Evolutionary conservation across 2,113 vertebrate species (phyloP).

Genomic region (Malurus alboscapulatus): DNA sequence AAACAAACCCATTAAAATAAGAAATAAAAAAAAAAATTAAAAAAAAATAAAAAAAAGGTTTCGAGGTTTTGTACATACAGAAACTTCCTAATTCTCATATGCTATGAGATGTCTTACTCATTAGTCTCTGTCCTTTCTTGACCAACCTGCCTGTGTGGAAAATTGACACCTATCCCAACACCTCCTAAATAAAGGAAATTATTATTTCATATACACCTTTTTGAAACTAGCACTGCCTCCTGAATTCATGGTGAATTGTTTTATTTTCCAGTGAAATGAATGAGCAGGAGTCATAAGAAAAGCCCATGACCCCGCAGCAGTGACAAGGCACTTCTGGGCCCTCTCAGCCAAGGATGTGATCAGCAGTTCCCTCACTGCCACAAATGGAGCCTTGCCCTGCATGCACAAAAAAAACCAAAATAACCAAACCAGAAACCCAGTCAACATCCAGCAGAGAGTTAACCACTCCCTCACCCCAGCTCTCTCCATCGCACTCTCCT

Average conservation of each 20-base stretch:
- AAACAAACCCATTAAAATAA: neutral
- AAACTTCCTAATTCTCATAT: neutral
- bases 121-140: neutral
- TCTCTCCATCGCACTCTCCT: neutral
- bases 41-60: neutral
- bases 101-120: neutral
- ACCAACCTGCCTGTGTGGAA: neutral
- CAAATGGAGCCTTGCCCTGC: neutral
- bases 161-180: neutral
- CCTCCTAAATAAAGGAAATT: neutral
- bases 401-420: neutral
- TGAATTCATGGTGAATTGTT: neutral
- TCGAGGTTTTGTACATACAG: neutral
- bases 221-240: neutral
- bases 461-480: neutral
- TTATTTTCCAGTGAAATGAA: neutral
- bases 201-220: neutral
- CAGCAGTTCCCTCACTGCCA: neutral
- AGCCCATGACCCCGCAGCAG: neutral
- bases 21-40: neutral
- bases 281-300: neutral
- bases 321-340: neutral
- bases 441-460: neutral
- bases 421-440: neutral
- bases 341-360: neutral